Evolutionary conservation across 1,140 invertebrate genomes (phyloP).

Genomic region (Calliopsis andreniformis): DNA sequence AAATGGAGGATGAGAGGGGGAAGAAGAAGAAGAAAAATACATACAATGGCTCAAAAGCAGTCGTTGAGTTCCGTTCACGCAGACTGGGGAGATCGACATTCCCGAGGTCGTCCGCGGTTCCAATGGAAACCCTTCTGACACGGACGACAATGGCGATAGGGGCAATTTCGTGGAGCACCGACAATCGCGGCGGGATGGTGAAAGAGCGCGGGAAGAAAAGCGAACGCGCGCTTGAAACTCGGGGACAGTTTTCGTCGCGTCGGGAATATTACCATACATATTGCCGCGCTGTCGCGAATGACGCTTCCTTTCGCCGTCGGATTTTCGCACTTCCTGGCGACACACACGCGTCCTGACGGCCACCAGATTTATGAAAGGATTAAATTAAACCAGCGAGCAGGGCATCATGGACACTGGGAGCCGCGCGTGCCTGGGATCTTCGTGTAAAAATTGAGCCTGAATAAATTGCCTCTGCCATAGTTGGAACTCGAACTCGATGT

Average conservation of each 20-base stretch:
- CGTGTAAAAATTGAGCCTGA: neutral
- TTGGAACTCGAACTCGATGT: neutral
- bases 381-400: constrained; percentile 10
- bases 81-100: neutral
- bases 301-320: constrained; percentile 3
- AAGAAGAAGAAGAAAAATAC: neutral
- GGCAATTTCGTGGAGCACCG: constrained; percentile 44
- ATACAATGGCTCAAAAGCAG: too few species aligned
- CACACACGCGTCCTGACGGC: neutral
- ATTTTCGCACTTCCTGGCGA: neutral
- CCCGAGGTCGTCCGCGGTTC: neutral
- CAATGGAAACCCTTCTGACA: neutral
- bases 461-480: neutral
- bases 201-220: constrained; percentile 26
- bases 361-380: constrained; percentile 25
- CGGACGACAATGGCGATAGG: constrained; percentile 11
- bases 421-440: too few species aligned
- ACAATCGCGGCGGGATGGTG: constrained; percentile 4
- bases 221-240: neutral
- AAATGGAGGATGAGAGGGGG: too few species aligned
- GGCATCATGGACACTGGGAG: neutral
- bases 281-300: constrained; percentile 14
- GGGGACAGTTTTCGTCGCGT: constrained; percentile 4
- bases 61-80: too few species aligned
- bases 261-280: constrained; percentile 44